phyloP scores from a whole-genome alignment of 2,113 vertebrate genomes.

The Sardina pilchardus region DNA sequence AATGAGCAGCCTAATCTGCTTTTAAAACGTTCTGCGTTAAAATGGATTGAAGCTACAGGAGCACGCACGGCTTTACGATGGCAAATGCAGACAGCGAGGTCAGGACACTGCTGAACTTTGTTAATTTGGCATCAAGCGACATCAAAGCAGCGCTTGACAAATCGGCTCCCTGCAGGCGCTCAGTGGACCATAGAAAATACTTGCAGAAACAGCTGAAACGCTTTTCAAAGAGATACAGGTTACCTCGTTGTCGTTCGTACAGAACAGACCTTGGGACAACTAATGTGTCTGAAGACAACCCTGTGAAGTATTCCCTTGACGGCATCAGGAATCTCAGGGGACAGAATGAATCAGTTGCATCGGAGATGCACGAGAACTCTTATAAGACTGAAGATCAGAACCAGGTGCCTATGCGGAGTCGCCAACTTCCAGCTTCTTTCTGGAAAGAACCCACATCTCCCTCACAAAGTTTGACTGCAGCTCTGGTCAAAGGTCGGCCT shows the following conservation, averaged over 20 bases:
- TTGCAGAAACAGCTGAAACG: constrained; percentile 96
- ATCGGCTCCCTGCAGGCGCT: constrained; percentile 93
- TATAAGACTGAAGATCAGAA: constrained; percentile 33
- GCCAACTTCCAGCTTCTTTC: constrained; percentile 12
- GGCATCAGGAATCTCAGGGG: not conserved
- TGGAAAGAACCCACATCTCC: not conserved
- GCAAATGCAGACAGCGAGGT: constrained; percentile 93
- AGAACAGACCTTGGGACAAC: not conserved
- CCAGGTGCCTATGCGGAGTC: not conserved
- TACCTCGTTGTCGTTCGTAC: not conserved
- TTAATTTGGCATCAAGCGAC: constrained; percentile 96
- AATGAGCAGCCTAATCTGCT: constrained; percentile 1
- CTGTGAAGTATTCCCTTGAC: not conserved
- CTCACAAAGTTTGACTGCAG: not conserved
- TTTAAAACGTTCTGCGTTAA: constrained; percentile 19
- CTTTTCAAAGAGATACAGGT: constrained; percentile 88
- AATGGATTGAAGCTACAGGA: constrained; percentile 58
- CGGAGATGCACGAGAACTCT: not conserved
- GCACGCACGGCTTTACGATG: constrained; percentile 68
- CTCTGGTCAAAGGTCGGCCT: not conserved
- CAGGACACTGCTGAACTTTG: constrained; percentile 95
- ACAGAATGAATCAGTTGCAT: not conserved
- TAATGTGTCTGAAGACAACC: not conserved
- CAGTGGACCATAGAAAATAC: constrained; percentile 97
- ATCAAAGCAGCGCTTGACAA: constrained; percentile 97